Percentiles rank a stretch among this genome's conserved stretches.
phyloP scores from a whole-genome alignment of 1,140 invertebrate genomes.

The Coptotermes formosanus region DNA sequence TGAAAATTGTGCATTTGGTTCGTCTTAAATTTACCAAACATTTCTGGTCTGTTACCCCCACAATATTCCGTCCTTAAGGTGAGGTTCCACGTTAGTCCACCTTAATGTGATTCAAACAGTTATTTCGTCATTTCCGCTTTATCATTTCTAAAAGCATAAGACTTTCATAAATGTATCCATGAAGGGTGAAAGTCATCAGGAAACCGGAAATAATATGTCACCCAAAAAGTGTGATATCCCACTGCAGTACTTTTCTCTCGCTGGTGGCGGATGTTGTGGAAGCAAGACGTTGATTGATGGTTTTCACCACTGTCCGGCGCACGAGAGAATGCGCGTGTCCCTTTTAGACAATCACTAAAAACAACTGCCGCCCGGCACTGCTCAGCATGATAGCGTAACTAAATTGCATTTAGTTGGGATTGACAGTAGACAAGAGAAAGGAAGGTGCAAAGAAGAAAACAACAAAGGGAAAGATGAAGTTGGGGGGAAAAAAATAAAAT shows the following conservation, averaged over 20 bases:
- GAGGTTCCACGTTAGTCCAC: too few species aligned
- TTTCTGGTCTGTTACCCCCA: too few species aligned
- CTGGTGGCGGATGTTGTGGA: neutral
- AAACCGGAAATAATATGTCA: conserved; percentile 13
- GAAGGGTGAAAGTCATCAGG: neutral
- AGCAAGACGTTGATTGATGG: neutral
- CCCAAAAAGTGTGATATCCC: neutral
- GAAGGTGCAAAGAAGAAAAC: neutral
- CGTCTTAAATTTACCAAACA: too few species aligned
- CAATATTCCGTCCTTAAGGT: too few species aligned
- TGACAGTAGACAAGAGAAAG: neutral
- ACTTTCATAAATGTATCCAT: neutral
- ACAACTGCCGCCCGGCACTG: neutral
- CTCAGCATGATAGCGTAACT: neutral
- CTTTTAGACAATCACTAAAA: neutral
- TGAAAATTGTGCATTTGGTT: too few species aligned
- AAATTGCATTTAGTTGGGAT: conserved; percentile 14
- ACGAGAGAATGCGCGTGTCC: neutral
- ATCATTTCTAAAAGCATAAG: neutral
- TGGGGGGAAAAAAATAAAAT: too few species aligned
- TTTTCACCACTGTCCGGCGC: neutral
- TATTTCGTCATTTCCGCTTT: neutral
- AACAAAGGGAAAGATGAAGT: neutral
- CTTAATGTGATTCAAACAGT: neutral
- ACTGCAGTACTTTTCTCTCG: neutral